phyloP scores from a whole-genome alignment of 1,140 invertebrate species.

The Riptortus pedestris region DNA sequence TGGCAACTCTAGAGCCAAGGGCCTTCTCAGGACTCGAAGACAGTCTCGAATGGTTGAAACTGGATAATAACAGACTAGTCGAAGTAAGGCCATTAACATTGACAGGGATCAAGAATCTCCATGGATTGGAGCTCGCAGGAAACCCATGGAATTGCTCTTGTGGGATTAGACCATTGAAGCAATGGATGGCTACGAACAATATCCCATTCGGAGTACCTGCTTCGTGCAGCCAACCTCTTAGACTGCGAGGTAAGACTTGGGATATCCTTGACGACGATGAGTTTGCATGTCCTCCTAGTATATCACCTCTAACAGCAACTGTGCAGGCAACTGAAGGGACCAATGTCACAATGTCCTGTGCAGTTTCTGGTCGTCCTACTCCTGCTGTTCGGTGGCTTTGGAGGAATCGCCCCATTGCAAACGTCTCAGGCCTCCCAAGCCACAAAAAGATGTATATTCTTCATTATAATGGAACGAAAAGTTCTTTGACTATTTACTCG shows the following conservation, averaged over 20 bases:
- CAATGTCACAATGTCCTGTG: constrained; percentile 62
- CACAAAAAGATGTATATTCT: constrained; percentile 30
- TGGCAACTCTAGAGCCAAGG: constrained; percentile 51
- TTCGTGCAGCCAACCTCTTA: constrained; percentile 49
- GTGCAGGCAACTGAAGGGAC: constrained; percentile 51
- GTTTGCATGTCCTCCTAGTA: constrained; percentile 34
- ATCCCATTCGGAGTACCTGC: constrained; percentile 59
- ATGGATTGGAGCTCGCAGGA: constrained; percentile 58
- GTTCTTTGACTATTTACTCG: constrained; percentile 58
- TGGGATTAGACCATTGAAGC: constrained; percentile 53
- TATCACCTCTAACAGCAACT: constrained; percentile 39
- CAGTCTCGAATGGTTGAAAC: constrained; percentile 58
- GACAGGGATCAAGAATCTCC: constrained; percentile 52
- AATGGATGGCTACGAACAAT: constrained; percentile 68
- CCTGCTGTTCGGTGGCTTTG: constrained; percentile 49
- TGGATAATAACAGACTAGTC: constrained; percentile 60
- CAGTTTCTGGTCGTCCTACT: constrained; percentile 55
- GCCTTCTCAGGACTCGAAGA: constrained; percentile 61
- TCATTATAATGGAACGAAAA: constrained; percentile 38
- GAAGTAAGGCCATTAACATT: constrained; percentile 53
- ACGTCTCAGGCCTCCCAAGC: constrained; percentile 39
- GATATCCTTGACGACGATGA: constrained; percentile 63
- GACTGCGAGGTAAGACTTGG: constrained; percentile 55
- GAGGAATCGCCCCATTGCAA: constrained; percentile 42
- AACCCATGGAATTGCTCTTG: constrained; percentile 79